phyloP scores from a whole-genome alignment of 2,113 vertebrate genomes.

The Syrmaticus mikado region DNA sequence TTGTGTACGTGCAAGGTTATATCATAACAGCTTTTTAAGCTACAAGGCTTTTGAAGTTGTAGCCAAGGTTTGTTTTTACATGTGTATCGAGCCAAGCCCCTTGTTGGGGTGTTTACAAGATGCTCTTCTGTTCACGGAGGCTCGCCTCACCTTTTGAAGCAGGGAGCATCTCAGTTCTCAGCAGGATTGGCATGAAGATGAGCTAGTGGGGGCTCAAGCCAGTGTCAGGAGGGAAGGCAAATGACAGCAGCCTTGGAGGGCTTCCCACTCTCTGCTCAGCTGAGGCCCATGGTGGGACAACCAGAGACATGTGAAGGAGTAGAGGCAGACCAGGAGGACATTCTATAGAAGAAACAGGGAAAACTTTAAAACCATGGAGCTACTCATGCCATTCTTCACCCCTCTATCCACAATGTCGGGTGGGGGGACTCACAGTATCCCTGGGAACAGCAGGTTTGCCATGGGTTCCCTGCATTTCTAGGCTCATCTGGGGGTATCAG shows the following conservation, averaged over 20 bases:
- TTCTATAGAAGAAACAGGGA: neutral
- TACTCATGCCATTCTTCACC: neutral
- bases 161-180: neutral
- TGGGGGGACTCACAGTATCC: fast-evolving
- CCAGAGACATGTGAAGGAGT: neutral
- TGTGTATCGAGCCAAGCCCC: constrained; percentile 29
- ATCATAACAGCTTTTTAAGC: constrained; percentile 61
- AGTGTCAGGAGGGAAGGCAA: neutral
- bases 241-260: neutral
- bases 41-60: constrained; percentile 34
- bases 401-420: too few relatives aligned
- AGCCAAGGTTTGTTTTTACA: constrained; percentile 59
- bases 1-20: neutral
- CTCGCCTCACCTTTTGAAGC: constrained; percentile 29
- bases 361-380: neutral
- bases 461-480: neutral
- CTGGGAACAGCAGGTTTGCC: fast-evolving
- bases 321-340: neutral
- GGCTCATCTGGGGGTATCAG: neutral
- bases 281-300: neutral
- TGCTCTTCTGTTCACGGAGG: neutral
- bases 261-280: neutral
- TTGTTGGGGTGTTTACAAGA: constrained; percentile 46
- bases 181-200: neutral
- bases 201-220: neutral